Percentiles rank a stretch among this genome's conserved stretches.
These are phyloP conservation scores for Dicranocentrus wangi DNA, from an alignment of 2,888 invertebrate species.

Conservation along the genomic window DNA sequence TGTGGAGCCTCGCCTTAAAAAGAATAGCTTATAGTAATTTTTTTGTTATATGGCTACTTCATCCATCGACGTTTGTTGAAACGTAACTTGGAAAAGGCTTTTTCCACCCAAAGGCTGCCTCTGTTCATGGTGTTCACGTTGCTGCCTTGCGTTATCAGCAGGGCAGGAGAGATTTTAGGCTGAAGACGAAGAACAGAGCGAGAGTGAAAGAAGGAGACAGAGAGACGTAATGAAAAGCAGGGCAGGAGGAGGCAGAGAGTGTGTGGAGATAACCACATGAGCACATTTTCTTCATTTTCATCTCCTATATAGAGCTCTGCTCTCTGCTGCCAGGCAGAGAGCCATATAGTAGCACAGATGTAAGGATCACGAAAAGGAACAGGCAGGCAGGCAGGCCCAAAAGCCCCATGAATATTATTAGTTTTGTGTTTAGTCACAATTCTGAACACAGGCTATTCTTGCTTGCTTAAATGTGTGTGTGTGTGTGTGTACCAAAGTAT, in stretches of 20 bases:
- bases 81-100: no score
- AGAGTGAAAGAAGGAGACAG: constrained; percentile 57
- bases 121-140: constrained; percentile 12
- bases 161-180: not conserved
- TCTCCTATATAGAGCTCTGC: constrained; percentile 3
- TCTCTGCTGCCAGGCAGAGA: no score
- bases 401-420: constrained; percentile 48
- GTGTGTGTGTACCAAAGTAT: constrained; percentile 9
- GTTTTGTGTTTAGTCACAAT: constrained; percentile 19
- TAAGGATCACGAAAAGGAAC: constrained; percentile 40
- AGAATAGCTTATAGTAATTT: no score
- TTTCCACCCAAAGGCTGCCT: no score
- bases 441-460: constrained; percentile 19
- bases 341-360: no score
- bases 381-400: constrained; percentile 17
- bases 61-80: no score
- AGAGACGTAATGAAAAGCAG: constrained; percentile 56
- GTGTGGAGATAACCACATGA: constrained; percentile 57
- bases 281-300: constrained; percentile 23
- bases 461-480: no score
- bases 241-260: constrained; percentile 58
- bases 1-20: no score
- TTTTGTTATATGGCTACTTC: no score
- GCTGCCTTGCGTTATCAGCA: not conserved
- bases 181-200: constrained; percentile 35